A percentile compares a stretch with the other conserved stretches of the same genome.
phyloP scores from a whole-genome alignment of 1,140 invertebrate genomes.

The Zaprionus vittiger region DNA sequence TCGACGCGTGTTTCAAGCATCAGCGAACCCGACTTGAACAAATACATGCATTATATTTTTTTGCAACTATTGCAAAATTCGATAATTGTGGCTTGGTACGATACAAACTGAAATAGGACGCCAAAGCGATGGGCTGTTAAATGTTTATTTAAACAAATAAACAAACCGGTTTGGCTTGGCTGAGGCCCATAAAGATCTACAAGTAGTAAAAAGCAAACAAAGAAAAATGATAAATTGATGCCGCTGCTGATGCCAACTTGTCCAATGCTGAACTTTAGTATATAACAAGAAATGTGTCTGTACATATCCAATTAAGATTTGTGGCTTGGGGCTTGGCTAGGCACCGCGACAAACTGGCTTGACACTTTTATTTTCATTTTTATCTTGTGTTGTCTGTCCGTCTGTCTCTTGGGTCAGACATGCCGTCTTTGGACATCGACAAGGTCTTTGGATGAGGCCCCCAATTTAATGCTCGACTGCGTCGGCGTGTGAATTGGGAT shows the following conservation, averaged over 20 bases:
- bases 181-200: slow-evolving; percentile 43
- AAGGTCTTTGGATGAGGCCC: slow-evolving; percentile 54
- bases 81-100: slow-evolving; percentile 49
- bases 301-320: slow-evolving; percentile 25
- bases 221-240: slow-evolving; percentile 31
- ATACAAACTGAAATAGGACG: slow-evolving; percentile 33
- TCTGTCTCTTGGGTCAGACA: background rate
- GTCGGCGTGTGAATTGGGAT: slow-evolving; percentile 38
- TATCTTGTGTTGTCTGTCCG: slow-evolving; percentile 22
- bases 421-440: slow-evolving; percentile 9
- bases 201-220: slow-evolving; percentile 17
- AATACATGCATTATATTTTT: slow-evolving; percentile 46
- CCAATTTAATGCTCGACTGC: slow-evolving; percentile 34
- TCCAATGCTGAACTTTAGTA: slow-evolving; percentile 72
- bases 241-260: slow-evolving; percentile 21
- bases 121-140: slow-evolving; percentile 20
- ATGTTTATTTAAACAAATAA: slow-evolving; percentile 65
- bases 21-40: slow-evolving; percentile 23
- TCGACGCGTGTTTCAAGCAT: slow-evolving; percentile 55
- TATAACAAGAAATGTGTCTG: slow-evolving; percentile 53
- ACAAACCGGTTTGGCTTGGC: slow-evolving; percentile 60
- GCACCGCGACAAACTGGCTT: slow-evolving; percentile 40
- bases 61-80: slow-evolving; percentile 50
- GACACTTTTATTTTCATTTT: slow-evolving; percentile 35
- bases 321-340: slow-evolving; percentile 17